These are phyloP conservation scores for Pandion haliaetus DNA, from an alignment of 2,113 vertebrate genomes.

Conservation along the genomic window DNA sequence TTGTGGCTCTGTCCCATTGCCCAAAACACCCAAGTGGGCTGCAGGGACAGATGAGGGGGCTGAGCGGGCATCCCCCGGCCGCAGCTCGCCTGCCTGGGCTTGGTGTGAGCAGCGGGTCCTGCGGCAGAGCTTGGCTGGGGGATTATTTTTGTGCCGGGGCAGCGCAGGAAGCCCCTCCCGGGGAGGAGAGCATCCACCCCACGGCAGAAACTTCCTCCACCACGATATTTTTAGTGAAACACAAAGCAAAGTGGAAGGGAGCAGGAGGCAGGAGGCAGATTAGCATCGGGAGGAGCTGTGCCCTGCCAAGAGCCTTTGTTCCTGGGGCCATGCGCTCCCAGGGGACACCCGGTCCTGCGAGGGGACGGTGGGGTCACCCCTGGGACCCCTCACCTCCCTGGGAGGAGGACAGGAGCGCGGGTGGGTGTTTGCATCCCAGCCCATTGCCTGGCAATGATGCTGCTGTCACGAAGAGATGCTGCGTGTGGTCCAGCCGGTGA, in stretches of 20 bases:
- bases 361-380: background rate
- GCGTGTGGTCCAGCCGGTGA: background rate
- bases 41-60: background rate
- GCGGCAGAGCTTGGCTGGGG: background rate
- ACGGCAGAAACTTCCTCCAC: slow-evolving; percentile 19
- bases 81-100: background rate
- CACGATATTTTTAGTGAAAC: slow-evolving; percentile 52
- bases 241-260: slow-evolving; percentile 51
- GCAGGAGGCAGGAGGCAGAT: slow-evolving; percentile 36
- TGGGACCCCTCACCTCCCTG: background rate
- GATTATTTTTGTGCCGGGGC: slow-evolving; percentile 13
- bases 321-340: background rate
- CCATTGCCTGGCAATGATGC: background rate
- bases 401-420: rapidly evolving
- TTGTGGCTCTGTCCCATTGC: no score
- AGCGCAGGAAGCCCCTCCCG: slow-evolving; percentile 64
- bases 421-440: background rate
- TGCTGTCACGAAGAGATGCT: background rate
- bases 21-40: rapidly evolving
- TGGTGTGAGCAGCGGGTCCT: rapidly evolving
- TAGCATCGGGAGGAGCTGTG: slow-evolving; percentile 13
- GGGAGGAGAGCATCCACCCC: slow-evolving; percentile 63
- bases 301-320: slow-evolving; percentile 30
- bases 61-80: rapidly evolving
- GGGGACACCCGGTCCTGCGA: background rate